phyloP scores from a whole-genome alignment of 2,113 vertebrate species.

The Misgurnus anguillicaudatus region DNA sequence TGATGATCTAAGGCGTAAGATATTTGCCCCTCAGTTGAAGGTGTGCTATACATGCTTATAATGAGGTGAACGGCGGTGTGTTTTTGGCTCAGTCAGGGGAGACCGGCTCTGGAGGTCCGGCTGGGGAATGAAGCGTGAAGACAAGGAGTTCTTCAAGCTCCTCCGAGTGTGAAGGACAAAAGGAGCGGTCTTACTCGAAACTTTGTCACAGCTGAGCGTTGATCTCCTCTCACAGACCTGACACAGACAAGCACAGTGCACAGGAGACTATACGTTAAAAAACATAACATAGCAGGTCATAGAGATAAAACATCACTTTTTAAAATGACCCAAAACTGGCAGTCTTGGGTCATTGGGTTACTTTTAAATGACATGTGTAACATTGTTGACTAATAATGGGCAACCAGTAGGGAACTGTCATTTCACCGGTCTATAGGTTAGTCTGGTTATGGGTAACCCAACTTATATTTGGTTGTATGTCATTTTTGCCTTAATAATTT shows the following conservation, averaged over 20 bases:
- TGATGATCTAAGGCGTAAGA: not conserved
- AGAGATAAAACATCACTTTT: not conserved
- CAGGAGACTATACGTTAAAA: conserved; percentile 5
- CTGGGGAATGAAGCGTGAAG: conserved; percentile 58
- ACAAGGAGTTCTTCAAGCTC: conserved; percentile 77
- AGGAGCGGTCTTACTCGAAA: conserved; percentile 75
- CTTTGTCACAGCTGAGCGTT: conserved; percentile 77
- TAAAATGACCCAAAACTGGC: conserved; percentile 7
- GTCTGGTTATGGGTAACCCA: too few relatives aligned
- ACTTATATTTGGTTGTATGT: too few relatives aligned
- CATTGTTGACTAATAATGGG: too few relatives aligned
- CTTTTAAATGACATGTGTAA: too few relatives aligned
- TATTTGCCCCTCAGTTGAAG: conserved; percentile 31
- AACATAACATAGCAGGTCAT: not conserved
- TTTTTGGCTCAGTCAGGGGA: conserved; percentile 73
- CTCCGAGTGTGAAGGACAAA: conserved; percentile 83
- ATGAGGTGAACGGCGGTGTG: conserved; percentile 54
- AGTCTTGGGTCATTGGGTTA: too few relatives aligned
- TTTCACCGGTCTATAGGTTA: too few relatives aligned
- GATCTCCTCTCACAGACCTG: conserved; percentile 62
- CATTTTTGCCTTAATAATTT: too few relatives aligned
- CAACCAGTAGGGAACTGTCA: too few relatives aligned
- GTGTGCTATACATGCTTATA: conserved; percentile 45
- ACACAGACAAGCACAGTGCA: conserved; percentile 18
- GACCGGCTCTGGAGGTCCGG: conserved; percentile 60